These are phyloP conservation scores for Brachionus manjavacas DNA, from an alignment of 1,140 invertebrate species.

Conservation along the genomic window DNA sequence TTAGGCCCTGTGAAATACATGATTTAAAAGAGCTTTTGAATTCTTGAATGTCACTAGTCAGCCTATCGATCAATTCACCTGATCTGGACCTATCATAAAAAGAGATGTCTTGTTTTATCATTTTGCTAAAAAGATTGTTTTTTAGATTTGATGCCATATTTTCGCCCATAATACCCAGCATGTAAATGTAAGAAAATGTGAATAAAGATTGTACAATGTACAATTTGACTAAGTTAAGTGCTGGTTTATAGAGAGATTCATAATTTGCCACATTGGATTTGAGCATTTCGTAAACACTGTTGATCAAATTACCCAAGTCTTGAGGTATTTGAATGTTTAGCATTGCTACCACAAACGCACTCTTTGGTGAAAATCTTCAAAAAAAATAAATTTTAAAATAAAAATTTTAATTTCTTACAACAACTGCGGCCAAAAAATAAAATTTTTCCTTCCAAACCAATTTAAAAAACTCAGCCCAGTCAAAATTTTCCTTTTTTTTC, in stretches of 20 bases:
- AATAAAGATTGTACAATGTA: slow-evolving; percentile 72
- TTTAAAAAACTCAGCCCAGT: slow-evolving; percentile 28
- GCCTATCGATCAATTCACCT: slow-evolving; percentile 75
- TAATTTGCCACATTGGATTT: slow-evolving; percentile 55
- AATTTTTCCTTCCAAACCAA: slow-evolving; percentile 32
- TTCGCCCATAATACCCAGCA: slow-evolving; percentile 78
- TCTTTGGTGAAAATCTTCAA: slow-evolving; percentile 60
- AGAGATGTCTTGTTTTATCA: slow-evolving; percentile 77
- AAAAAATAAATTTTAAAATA: neutral
- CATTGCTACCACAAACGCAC: slow-evolving; percentile 70
- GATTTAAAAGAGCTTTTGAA: slow-evolving; percentile 93
- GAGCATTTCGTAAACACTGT: slow-evolving; percentile 63
- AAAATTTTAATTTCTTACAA: neutral
- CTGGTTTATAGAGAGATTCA: slow-evolving; percentile 65
- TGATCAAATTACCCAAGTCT: slow-evolving; percentile 70
- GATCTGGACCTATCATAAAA: slow-evolving; percentile 86
- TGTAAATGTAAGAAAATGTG: slow-evolving; percentile 81
- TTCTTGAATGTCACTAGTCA: slow-evolving; percentile 88
- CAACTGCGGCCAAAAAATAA: slow-evolving; percentile 35
- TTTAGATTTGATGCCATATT: slow-evolving; percentile 73
- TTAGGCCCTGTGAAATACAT: slow-evolving; percentile 78
- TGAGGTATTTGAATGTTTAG: slow-evolving; percentile 76
- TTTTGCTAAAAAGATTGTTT: slow-evolving; percentile 72
- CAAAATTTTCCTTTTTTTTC: neutral
- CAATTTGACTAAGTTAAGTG: slow-evolving; percentile 64